Conservation (phyloP, 1,140 invertebrate genomes). For the Semibalanus balanoides region DNA sequence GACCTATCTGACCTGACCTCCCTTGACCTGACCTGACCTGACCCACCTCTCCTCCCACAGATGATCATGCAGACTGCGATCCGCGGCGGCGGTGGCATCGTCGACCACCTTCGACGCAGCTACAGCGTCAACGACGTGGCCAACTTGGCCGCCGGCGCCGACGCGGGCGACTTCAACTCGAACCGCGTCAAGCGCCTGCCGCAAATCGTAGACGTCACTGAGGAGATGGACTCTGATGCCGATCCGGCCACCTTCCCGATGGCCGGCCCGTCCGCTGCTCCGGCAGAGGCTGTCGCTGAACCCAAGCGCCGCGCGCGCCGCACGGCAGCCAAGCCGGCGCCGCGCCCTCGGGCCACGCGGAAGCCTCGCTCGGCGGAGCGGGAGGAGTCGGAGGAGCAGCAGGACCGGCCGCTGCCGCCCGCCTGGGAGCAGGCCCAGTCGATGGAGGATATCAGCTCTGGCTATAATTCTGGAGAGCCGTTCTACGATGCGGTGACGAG, state of each 20-base stretch:
- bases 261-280: too few species aligned
- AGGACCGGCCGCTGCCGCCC: background rate
- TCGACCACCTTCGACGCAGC: conserved; percentile 73
- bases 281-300: background rate
- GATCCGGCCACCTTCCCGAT: background rate
- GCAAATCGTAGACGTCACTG: conserved; percentile 11
- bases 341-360: too few species aligned
- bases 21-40: too few species aligned
- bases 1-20: too few species aligned
- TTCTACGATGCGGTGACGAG: background rate
- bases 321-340: background rate
- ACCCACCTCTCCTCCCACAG: background rate
- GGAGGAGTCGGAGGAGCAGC: background rate
- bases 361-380: too few species aligned
- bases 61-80: conserved; percentile 1
- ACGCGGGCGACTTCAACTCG: conserved; percentile 23
- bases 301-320: too few species aligned
- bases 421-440: background rate
- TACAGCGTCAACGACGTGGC: conserved; percentile 78
- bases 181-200: conserved; percentile 20
- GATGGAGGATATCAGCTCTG: background rate
- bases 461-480: background rate
- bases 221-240: background rate
- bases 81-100: conserved; percentile 62
- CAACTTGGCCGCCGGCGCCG: conserved; percentile 27